phyloP scores from a whole-genome alignment of 2,797 vertebrate species.

The Taeniopygia guttata region DNA sequence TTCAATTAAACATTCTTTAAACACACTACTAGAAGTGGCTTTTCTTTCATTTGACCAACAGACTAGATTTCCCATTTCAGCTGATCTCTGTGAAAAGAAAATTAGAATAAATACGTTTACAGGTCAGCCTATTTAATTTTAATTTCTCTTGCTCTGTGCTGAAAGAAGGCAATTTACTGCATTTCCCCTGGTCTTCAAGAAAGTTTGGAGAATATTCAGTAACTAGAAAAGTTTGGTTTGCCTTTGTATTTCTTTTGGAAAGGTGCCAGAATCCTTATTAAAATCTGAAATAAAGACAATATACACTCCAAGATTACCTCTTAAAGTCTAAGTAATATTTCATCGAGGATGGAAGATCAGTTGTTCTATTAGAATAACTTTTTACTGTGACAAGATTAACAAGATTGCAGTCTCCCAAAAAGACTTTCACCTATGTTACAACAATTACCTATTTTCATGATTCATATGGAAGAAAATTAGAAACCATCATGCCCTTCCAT shows the following conservation, averaged over 20 bases:
- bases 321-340: constrained; percentile 55
- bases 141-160: not conserved
- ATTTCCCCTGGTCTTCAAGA: not conserved
- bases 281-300: constrained; percentile 54
- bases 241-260: not conserved
- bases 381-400: constrained; percentile 19
- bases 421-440: constrained; percentile 15
- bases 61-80: not conserved
- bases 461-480: constrained; percentile 32
- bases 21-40: not conserved
- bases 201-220: not conserved
- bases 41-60: not conserved
- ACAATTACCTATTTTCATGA: constrained; percentile 18
- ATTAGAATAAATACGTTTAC: constrained; percentile 17
- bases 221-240: constrained; percentile 13
- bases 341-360: constrained; percentile 8
- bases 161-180: not conserved
- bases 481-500: not conserved
- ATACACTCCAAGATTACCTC: not conserved
- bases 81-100: constrained; percentile 7
- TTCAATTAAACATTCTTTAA: not conserved
- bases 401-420: constrained; percentile 16
- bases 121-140: not conserved
- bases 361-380: constrained; percentile 13
- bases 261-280: not conserved